Base-by-base conservation (phyloP, 2,888 invertebrate species). In the Eurytoma adleriae region DNA sequence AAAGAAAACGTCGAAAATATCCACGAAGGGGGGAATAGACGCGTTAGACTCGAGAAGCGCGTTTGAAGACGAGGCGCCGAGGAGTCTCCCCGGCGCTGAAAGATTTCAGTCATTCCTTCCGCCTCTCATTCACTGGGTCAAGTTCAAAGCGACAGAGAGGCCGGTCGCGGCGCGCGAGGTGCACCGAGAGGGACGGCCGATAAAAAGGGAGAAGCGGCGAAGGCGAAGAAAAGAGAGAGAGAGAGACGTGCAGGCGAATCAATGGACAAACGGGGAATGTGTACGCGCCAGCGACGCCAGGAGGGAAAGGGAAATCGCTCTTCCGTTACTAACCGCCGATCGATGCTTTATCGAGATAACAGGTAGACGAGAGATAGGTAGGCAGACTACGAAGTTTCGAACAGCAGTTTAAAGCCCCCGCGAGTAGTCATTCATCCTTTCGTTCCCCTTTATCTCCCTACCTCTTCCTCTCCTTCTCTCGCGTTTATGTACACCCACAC, bases 341-440 rank as follows among this genome's bases (percentile, higher is more conserved):
- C 88, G 87, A 87, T 88, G 84, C 79, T 84, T 84, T 85, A 86
- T 87, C 85, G 86, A 86, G 87, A 88, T 87, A 87, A 87, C 87
- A 85, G 84, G 86, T 86, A 85, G 84, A 82, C 75, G 83, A 18
- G 61, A 10, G 67, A 79, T 78, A 80, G 82, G 77, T 83, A 83
- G 80, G 77, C 80, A 80, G 79, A 82, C 83, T 81, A 80, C 24
- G 62, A 62, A 54, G 54, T 54, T 54, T 54, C 54, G 54, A 54
- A 16, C 54, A n/a, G 62, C 40, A 71, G 72, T 73, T 85, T 84
- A 84, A 86, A 85, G 57, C 67, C 72, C 71, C 72, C 71, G 52
- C 50, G 70, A 48, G 56, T 30, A 40, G 27, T 64, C 18, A 30
- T 14, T n/a, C 40, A 40, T 66, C 16, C 40, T n/a, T 12, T 59